phyloP scores from a whole-genome alignment of 2,113 vertebrate genomes.

The Cranoglanis bouderius region DNA sequence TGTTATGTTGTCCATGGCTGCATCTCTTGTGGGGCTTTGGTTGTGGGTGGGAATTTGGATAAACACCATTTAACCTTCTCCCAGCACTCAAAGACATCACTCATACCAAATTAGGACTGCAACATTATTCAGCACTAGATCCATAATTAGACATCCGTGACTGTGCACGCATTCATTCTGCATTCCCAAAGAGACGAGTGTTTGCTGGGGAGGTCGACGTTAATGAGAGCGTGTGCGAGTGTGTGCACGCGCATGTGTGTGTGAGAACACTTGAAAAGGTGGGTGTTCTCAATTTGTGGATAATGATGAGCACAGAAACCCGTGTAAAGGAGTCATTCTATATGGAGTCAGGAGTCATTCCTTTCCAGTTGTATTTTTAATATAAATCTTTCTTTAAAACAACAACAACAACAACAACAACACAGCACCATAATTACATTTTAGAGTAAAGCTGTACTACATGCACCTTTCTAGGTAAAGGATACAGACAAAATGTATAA shows the following conservation, averaged over 20 bases:
- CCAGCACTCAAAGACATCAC: conserved; percentile 19
- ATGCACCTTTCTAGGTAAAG: background rate
- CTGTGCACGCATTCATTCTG: background rate
- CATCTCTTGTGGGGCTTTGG: background rate
- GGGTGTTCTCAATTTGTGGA: background rate
- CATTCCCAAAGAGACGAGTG: background rate
- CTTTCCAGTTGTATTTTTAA: background rate
- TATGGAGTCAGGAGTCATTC: background rate
- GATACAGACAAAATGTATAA: background rate
- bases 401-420: background rate
- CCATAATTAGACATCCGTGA: conserved; percentile 5
- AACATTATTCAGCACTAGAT: conserved; percentile 44
- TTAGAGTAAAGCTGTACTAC: background rate
- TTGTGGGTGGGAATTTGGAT: background rate
- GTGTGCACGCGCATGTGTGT: background rate
- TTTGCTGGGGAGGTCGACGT: too few species aligned
- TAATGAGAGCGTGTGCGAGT: background rate
- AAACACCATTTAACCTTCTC: conserved; percentile 19
- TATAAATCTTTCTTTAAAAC: background rate
- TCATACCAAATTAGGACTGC: conserved; percentile 61
- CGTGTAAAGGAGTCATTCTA: background rate
- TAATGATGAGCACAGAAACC: background rate
- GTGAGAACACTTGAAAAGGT: background rate
- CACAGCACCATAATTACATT: background rate
- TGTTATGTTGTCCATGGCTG: background rate